These are phyloP conservation scores for Pilophorus perplexus DNA, from an alignment of 2,888 invertebrate genomes.

Conservation along the genomic window DNA sequence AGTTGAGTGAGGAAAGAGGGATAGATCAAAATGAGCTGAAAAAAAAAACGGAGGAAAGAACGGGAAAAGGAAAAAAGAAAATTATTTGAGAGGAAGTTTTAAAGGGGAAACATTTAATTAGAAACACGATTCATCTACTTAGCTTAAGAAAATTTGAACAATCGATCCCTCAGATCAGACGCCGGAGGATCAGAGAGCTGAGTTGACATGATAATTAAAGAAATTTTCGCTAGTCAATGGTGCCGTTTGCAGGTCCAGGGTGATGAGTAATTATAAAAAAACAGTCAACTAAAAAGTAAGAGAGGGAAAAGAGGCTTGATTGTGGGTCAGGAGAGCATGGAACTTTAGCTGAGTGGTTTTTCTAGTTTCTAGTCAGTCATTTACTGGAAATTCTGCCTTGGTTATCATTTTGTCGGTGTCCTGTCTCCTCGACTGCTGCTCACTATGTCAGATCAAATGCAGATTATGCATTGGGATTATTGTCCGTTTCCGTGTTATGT, in stretches of 20 bases:
- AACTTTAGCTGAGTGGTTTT: background rate
- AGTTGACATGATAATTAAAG: too few relatives aligned
- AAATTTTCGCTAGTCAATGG: too few relatives aligned
- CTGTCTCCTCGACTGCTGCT: too few relatives aligned
- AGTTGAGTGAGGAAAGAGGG: background rate
- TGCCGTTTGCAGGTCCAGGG: too few relatives aligned
- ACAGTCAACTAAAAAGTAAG: background rate
- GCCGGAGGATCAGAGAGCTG: too few relatives aligned
- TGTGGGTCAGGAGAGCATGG: too few relatives aligned
- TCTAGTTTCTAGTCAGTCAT: background rate
- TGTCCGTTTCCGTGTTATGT: too few relatives aligned
- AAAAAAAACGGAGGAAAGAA: constrained; percentile 9
- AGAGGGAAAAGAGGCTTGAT: background rate
- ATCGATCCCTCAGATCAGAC: too few relatives aligned
- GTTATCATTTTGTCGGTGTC: too few relatives aligned
- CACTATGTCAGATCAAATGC: too few relatives aligned
- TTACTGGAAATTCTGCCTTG: too few relatives aligned
- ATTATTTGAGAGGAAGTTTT: background rate
- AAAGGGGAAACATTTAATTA: constrained; percentile 34
- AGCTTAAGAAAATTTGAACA: constrained; percentile 13
- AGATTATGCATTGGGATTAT: too few relatives aligned
- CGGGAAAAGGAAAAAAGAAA: background rate
- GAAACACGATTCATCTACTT: constrained; percentile 4
- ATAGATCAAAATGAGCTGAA: constrained; percentile 10
- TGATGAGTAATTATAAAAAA: background rate